Percentiles rank a stretch among this genome's conserved stretches.
phyloP scores from a whole-genome alignment of 30 jellyfish, hydroid and myxozoan genomes.

The Aurelia aurita region DNA sequence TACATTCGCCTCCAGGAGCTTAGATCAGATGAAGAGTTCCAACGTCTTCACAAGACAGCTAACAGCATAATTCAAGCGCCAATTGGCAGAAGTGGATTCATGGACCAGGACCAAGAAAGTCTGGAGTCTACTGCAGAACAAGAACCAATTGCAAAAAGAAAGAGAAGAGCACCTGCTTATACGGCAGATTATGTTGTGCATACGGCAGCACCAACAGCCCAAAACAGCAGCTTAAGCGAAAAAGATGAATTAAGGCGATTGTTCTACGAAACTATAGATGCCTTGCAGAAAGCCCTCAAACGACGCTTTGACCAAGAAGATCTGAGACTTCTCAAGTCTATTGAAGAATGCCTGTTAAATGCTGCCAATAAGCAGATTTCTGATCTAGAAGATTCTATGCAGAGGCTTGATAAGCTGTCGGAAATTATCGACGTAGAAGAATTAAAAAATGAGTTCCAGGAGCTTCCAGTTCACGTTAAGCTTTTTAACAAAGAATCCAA shows the following conservation, averaged over 20 bases:
- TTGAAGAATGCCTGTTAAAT: constrained; percentile 28
- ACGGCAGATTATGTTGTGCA: constrained; percentile 36
- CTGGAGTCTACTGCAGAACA: constrained; percentile 40
- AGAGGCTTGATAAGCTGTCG: constrained; percentile 57
- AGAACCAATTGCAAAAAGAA: constrained; percentile 31
- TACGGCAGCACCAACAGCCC: constrained; percentile 22
- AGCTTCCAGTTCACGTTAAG: constrained; percentile 41
- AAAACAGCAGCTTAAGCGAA: constrained; percentile 18
- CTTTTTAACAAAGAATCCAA: constrained; percentile 36
- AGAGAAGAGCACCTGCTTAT: constrained; percentile 31
- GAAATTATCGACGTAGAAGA: constrained; percentile 46
- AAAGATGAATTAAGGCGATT: constrained; percentile 35
- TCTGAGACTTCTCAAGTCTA: constrained; percentile 48
- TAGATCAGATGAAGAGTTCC: constrained; percentile 42
- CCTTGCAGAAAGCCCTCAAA: constrained; percentile 36
- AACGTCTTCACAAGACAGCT: constrained; percentile 34
- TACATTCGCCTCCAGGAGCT: constrained; percentile 52
- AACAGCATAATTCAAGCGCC: too few species aligned
- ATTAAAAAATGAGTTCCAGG: constrained; percentile 54
- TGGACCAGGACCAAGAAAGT: constrained; percentile 35
- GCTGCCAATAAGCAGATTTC: constrained; percentile 49
- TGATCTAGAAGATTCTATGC: constrained; percentile 37
- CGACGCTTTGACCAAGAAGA: constrained; percentile 42
- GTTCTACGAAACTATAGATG: constrained; percentile 27
- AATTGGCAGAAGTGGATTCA: constrained; percentile 30